These are phyloP conservation scores for Sphyrna mokarran DNA, from an alignment of 2,113 vertebrate genomes.

Conservation along the genomic window DNA sequence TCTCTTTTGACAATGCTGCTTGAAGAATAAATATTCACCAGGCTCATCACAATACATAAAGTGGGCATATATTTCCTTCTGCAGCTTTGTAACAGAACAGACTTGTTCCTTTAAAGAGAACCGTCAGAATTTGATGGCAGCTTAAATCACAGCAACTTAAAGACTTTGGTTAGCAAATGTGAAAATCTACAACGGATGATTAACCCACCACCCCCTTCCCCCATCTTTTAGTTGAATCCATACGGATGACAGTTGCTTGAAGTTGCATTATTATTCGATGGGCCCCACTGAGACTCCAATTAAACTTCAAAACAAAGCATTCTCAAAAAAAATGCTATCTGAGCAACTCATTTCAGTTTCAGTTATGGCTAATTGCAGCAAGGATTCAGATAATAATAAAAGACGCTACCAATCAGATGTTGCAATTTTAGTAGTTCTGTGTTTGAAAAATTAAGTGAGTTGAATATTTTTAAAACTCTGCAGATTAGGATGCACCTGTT, in stretches of 20 bases:
- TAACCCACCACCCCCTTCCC: background rate
- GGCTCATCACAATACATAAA: background rate
- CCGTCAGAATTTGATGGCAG: background rate
- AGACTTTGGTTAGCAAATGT: background rate
- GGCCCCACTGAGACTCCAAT: conserved; percentile 27
- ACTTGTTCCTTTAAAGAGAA: background rate
- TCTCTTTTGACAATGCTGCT: background rate
- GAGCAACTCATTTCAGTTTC: background rate
- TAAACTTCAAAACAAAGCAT: conserved; percentile 31
- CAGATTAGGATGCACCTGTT: conserved; percentile 58
- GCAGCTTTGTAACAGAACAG: background rate
- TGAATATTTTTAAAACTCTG: background rate
- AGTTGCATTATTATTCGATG: conserved; percentile 16
- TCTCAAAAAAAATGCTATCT: background rate
- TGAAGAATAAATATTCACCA: background rate
- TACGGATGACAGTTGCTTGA: background rate
- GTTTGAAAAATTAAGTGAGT: background rate
- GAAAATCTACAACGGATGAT: background rate
- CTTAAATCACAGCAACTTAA: background rate
- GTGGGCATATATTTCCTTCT: background rate
- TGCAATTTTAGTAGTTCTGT: conserved; percentile 22
- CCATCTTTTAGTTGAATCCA: background rate
- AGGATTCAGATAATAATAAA: conserved; percentile 25
- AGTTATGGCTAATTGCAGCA: conserved; percentile 16
- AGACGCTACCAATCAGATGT: background rate